These are phyloP conservation scores for Leptobrachium ailaonicum DNA, from an alignment of 2,113 vertebrate genomes.

Conservation along the genomic window DNA sequence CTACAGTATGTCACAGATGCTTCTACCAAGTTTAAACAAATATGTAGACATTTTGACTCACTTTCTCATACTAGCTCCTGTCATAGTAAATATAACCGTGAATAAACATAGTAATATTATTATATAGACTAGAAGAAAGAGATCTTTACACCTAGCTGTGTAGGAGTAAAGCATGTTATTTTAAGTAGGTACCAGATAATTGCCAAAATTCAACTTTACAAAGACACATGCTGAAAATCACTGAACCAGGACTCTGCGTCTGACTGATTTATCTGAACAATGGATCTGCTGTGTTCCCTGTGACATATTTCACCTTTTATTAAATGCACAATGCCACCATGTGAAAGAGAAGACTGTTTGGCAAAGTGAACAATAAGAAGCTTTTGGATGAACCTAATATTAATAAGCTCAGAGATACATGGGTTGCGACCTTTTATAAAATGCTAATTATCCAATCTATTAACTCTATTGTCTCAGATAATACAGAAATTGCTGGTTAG, in stretches of 20 bases:
- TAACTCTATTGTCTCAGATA: conserved; percentile 45
- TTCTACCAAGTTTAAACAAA: too few species aligned
- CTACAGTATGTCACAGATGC: too few species aligned
- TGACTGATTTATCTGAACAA: conserved; percentile 42
- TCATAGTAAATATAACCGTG: too few species aligned
- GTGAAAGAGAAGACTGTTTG: conserved; percentile 47
- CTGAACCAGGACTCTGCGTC: conserved; percentile 10
- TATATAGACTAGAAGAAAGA: too few species aligned
- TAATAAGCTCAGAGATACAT: conserved; percentile 44
- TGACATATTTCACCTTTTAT: conserved; percentile 46
- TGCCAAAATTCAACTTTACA: conserved; percentile 11
- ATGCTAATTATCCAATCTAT: conserved; percentile 41
- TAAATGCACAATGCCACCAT: conserved; percentile 16
- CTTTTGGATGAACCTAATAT: conserved; percentile 43
- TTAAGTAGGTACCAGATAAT: conserved; percentile 19
- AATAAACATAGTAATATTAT: too few species aligned
- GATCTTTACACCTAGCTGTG: too few species aligned
- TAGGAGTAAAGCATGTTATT: conserved; percentile 5
- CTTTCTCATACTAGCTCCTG: too few species aligned
- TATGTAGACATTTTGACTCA: too few species aligned
- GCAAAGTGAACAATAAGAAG: conserved; percentile 42
- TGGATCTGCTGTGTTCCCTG: conserved; percentile 32
- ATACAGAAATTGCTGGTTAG: conserved; percentile 35
- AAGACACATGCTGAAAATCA: conserved; percentile 32
- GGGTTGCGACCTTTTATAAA: conserved; percentile 45